Evolutionary conservation across 2,888 invertebrate genomes (phyloP).

Genomic region (Copidosoma aretas): DNA sequence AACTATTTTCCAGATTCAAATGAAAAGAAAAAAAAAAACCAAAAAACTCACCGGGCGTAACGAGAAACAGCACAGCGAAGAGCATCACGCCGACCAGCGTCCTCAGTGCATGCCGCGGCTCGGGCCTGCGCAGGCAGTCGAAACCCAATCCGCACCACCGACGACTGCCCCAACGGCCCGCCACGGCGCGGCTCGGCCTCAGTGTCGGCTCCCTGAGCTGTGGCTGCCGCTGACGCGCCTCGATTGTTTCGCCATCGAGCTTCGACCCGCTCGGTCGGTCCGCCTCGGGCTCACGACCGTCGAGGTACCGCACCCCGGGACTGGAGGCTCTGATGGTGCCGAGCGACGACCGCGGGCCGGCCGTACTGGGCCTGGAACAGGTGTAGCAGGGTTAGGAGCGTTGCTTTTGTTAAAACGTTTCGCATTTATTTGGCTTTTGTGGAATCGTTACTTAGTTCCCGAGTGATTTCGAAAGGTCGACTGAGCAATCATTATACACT

Average conservation of each 20-base stretch:
- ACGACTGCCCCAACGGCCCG: slow-evolving; percentile 10
- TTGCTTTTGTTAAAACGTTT: too few species aligned
- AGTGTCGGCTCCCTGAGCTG: background rate
- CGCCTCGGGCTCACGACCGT: slow-evolving; percentile 3
- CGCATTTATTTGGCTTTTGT: too few species aligned
- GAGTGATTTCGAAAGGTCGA: too few species aligned
- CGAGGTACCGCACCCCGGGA: slow-evolving; percentile 50
- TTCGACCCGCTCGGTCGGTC: background rate
- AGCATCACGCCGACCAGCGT: slow-evolving; percentile 57
- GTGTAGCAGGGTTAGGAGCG: too few species aligned
- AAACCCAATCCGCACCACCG: slow-evolving; percentile 40
- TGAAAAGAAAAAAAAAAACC: background rate
- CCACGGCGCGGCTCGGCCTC: background rate
- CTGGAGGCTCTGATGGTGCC: slow-evolving; percentile 33
- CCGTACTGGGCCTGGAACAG: slow-evolving; percentile 30
- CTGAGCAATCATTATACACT: too few species aligned
- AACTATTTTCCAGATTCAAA: too few species aligned
- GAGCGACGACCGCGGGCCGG: slow-evolving; percentile 58
- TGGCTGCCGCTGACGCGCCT: slow-evolving; percentile 40
- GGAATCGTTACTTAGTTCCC: too few species aligned
- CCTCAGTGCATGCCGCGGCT: slow-evolving; percentile 53
- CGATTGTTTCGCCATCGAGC: slow-evolving; percentile 7
- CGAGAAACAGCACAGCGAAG: slow-evolving; percentile 58
- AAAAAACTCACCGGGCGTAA: slow-evolving; percentile 56
- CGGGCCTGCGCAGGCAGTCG: slow-evolving; percentile 38